Conservation (phyloP, 2,888 invertebrate genomes). For the Sylvicola fuscatus region DNA sequence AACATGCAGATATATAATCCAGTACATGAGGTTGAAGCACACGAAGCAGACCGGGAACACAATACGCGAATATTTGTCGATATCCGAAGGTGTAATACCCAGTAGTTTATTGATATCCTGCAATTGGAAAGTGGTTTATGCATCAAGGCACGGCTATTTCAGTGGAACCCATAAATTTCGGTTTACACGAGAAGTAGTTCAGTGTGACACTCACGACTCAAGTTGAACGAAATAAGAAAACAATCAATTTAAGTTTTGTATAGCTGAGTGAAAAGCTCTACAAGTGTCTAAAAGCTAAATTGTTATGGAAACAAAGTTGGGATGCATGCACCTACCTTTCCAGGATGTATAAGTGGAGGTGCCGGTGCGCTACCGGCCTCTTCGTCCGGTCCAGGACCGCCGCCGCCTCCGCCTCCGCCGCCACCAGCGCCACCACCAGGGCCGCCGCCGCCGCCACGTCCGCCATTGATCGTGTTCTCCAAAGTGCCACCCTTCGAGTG, state of each 20-base stretch:
- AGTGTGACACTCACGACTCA: too few relatives aligned
- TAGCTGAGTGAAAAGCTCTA: too few relatives aligned
- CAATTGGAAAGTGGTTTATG: conserved; percentile 3
- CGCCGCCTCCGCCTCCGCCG: conserved; percentile 14
- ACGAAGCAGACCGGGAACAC: conserved; percentile 97
- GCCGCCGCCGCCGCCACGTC: conserved; percentile 39
- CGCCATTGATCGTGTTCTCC: conserved; percentile 79
- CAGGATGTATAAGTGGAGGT: conserved; percentile 60
- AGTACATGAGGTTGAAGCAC: conserved; percentile 96
- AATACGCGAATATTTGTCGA: conserved; percentile 97
- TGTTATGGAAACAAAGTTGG: too few relatives aligned
- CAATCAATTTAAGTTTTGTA: too few relatives aligned
- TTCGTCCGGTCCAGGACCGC: conserved; percentile 20
- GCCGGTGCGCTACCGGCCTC: conserved; percentile 43
- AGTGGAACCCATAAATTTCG: too few relatives aligned
- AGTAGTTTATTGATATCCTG: conserved; percentile 77
- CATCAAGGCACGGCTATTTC: too few relatives aligned
- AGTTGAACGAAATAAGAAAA: too few relatives aligned
- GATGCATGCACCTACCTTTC: conserved; percentile 53
- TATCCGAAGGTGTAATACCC: conserved; percentile 90
- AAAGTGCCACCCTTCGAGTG: conserved; percentile 82
- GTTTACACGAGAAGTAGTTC: too few relatives aligned
- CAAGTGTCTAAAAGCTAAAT: too few relatives aligned
- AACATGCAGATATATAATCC: conserved; percentile 92
- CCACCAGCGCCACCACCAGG: conserved; percentile 30